phyloP scores from a whole-genome alignment of 1,140 invertebrate genomes.

The Euglossa dilemma region DNA sequence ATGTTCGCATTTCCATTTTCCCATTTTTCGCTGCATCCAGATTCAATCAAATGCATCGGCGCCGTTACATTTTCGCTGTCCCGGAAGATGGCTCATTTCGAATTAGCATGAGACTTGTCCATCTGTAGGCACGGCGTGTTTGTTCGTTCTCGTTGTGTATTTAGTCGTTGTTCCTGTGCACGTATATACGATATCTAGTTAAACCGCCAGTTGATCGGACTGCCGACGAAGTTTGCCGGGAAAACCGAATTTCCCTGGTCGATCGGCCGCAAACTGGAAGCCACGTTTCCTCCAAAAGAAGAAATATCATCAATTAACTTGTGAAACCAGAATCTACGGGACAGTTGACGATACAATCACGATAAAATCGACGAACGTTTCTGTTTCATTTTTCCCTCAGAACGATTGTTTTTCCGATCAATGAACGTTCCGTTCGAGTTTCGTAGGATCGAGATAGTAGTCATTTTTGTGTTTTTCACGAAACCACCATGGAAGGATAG shows the following conservation, averaged over 20 bases:
- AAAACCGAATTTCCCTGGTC: conserved; percentile 30
- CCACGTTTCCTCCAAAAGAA: conserved; percentile 21
- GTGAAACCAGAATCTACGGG: neutral
- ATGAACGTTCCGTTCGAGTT: neutral
- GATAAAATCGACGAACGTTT: neutral
- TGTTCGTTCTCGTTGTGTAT: neutral
- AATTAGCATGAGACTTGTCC: conserved; percentile 26
- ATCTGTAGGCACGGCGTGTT: neutral
- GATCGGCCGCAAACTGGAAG: conserved; percentile 18
- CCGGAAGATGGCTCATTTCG: neutral
- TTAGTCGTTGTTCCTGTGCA: conserved; percentile 12
- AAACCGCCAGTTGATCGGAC: conserved; percentile 21
- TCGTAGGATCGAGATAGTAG: no score
- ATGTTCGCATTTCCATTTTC: no score
- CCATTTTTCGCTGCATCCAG: no score
- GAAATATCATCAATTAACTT: conserved; percentile 18
- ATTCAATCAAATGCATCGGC: neutral
- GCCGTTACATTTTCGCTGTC: neutral
- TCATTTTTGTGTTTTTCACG: no score
- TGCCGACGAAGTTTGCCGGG: conserved; percentile 21
- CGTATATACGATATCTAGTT: conserved; percentile 36
- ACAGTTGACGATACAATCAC: neutral
- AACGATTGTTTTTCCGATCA: conserved; percentile 10
- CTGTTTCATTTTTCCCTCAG: neutral
- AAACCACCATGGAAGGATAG: no score